phyloP scores from a whole-genome alignment of 1,140 invertebrate species.

The Wasmannia auropunctata region DNA sequence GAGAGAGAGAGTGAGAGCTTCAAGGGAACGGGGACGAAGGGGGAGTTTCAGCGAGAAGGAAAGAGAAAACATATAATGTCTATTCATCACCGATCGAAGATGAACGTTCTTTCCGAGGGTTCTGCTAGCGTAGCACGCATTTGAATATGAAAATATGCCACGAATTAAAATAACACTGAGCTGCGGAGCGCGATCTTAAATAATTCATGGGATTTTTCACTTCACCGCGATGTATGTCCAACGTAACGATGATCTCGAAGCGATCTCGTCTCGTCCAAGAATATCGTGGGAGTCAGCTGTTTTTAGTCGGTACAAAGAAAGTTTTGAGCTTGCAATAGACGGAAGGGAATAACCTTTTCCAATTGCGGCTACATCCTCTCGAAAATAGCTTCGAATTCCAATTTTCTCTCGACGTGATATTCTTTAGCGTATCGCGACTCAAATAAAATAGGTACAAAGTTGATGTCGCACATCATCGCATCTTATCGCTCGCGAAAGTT shows the following conservation, averaged over 20 bases:
- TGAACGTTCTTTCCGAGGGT: slow-evolving; percentile 60
- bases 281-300: slow-evolving; percentile 24
- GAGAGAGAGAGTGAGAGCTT: too few relatives aligned
- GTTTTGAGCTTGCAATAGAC: neutral
- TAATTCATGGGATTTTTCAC: slow-evolving; percentile 77
- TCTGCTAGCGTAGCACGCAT: slow-evolving; percentile 57
- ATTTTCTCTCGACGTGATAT: neutral
- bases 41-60: neutral
- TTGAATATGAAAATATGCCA: slow-evolving; percentile 80
- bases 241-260: neutral
- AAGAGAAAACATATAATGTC: slow-evolving; percentile 64
- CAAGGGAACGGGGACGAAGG: neutral
- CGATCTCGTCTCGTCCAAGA: neutral
- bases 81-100: slow-evolving; percentile 76
- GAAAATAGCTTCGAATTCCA: neutral
- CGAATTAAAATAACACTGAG: slow-evolving; percentile 79
- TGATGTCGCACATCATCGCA: neutral
- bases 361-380: slow-evolving; percentile 3
- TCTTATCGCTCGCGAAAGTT: neutral
- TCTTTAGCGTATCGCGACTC: neutral
- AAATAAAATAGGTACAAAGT: slow-evolving; percentile 5
- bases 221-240: slow-evolving; percentile 18
- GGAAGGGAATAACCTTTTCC: neutral
- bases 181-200: slow-evolving; percentile 71
- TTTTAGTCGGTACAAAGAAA: neutral